Base-by-base conservation (phyloP, 2,888 invertebrate species). In the Cryptocephalus moraei region DNA sequence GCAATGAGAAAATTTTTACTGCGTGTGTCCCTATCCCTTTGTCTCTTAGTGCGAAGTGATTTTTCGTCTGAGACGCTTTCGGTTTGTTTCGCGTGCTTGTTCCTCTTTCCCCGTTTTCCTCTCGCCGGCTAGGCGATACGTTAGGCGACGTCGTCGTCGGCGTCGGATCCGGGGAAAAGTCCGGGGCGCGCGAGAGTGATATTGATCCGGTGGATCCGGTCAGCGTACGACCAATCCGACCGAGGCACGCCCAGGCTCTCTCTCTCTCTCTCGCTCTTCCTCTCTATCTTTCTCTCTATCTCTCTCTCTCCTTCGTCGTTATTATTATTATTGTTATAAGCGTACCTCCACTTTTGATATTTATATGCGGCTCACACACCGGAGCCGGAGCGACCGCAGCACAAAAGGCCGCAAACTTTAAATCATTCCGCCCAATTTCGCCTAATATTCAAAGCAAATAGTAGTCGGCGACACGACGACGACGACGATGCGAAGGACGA, bases 171-270 rank as follows among this genome's bases (percentile, higher is more conserved):
- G 31, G 42, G 31, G 9, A 42, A 32, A 22, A 65, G 62, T 64
- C 63, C 64, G 62, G 64, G 36, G 12, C 12, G 36, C 12, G 66
- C 62, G 58, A 61, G 49, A 43, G 60, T 67, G 69, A 68, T 68
- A 68, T 68, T 66, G 69, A 69, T 69, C 67, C 66, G 64, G 66
- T 57, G 65, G 62, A 67, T 68, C 67, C 68, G 67, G 67, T 65
- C 64, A 61, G 56, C 40, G 36, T 57, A 54, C 64, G 57, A 64
- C 66, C 66, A 66, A 66, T 66, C 66, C 62, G 58, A 56, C 59
- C 55, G 56, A 57, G 66, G 62, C 66, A 67, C 67, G 65, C 66
- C 67, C 66, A 63, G 59, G 50, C 57, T 51, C 48, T 56, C 22
- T 22, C 22, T 22, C 22, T 22, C 22, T 22, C 22, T 22, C 22